These are phyloP conservation scores for Ceramica pisi DNA, from an alignment of 2,888 invertebrate species.

Conservation along the genomic window DNA sequence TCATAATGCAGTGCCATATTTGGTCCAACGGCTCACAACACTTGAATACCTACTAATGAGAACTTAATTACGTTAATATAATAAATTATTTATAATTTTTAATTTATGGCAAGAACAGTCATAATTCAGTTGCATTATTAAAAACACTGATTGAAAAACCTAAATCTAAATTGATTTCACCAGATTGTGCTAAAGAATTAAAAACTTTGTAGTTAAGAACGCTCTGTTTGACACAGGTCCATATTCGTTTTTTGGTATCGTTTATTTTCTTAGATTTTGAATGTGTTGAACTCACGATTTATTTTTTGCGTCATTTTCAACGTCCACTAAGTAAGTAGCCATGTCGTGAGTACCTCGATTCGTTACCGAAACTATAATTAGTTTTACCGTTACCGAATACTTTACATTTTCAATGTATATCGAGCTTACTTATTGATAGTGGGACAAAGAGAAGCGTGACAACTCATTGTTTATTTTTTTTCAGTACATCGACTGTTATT, in stretches of 20 bases:
- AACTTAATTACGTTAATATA: constrained; percentile 54
- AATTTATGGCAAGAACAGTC: constrained; percentile 53
- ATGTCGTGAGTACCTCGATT: constrained; percentile 86
- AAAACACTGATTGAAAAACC: constrained; percentile 54
- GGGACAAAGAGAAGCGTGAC: constrained; percentile 79
- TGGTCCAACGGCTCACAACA: constrained; percentile 44
- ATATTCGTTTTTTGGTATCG: constrained; percentile 73
- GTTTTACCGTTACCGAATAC: constrained; percentile 84
- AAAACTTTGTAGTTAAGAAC: constrained; percentile 54
- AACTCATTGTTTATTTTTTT: constrained; percentile 82
- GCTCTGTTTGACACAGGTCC: constrained; percentile 69
- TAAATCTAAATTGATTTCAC: constrained; percentile 58
- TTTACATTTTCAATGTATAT: constrained; percentile 82
- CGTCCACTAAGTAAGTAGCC: constrained; percentile 78
- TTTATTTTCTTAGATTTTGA: constrained; percentile 77
- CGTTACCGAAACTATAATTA: constrained; percentile 87
- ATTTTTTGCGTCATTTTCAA: constrained; percentile 82
- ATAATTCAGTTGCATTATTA: constrained; percentile 62
- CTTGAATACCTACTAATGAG: constrained; percentile 36
- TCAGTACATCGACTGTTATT: constrained; percentile 63
- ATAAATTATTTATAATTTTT: constrained; percentile 57
- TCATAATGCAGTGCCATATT: constrained; percentile 58
- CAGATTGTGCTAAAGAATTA: constrained; percentile 51
- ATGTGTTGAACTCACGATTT: constrained; percentile 83
- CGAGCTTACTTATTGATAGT: constrained; percentile 75